Base-by-base conservation (phyloP, 2,797 vertebrate genomes). In the Merluccius polli region DNA sequence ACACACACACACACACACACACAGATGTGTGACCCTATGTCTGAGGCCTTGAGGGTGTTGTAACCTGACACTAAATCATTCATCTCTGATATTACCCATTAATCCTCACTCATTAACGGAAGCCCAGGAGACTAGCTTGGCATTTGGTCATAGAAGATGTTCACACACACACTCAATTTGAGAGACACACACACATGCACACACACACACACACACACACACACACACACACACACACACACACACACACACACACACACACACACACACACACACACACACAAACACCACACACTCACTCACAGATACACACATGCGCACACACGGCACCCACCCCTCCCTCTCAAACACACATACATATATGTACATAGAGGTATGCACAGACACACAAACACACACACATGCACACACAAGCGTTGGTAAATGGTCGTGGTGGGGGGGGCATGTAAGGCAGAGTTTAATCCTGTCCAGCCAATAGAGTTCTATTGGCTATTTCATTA, bases 401-500 rank as follows among this genome's bases (percentile, higher is more conserved):
- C 74, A 35, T 29, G 73, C 76, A 76, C 82, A 83, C 78, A 77
- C 73, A 63, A 11, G 74, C 70, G 11, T 0, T 10, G 35, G 48
- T 76, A 75, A 74, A 73, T 18, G 68, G 11, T 32, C 16, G 67
- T n/a, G n/a, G 41, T 72, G 36, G 72, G 72, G 71, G 71, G 79
- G 78, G 76, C 79, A 75, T 81, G 80, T 79, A 84, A 82, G 74
- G 75, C 71, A 79, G 81, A 80, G 78, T 87, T 88, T 91, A 91
- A 93, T 91, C 88, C 86, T 84, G 83, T 84, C 79, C 86, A 90
- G 86, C 87, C 87, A 91, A 89, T 91, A 81, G 84, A 89, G 85
- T 80, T 59, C 52, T 59, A 75, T 85, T 79, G 82, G 85, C 83
- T 88, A 89, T 94, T 94, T 94, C 91, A 95, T 94, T 94, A 93